Evolutionary conservation across 2,888 invertebrate species (phyloP), one percentile per base, ranked within the genome.

Genomic region (Calliopum simillimum): DNA sequence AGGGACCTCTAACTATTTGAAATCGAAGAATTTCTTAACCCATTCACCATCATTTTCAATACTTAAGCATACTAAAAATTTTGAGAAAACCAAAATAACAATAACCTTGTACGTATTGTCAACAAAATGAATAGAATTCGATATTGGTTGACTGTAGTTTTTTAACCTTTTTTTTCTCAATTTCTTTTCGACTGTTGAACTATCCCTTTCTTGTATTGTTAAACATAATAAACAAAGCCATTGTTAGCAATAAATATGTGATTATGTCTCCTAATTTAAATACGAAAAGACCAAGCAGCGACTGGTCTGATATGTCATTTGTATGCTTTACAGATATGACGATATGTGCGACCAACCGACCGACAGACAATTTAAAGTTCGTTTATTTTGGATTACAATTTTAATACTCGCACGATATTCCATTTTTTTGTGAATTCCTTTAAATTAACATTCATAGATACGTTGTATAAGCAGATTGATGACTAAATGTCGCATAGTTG

Each of bases 221-320:
- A 16, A 55, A 65, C 21, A 55, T 44, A 2, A 44, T 23, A 43
- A 55, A 55, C n/a, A 53, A 25, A 65, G 14, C 6, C 25, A 65
- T 65, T 65, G 65, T 65, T 55, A 55, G 53, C 55, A 65, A 46
- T 65, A 65, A 65, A 21, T 55, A 55, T 65, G 43, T 55, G 55
- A 55, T 65, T 65, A 55, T 65, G 41, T 53, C 44, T 55, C 8
- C 55, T 65, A 44, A 65, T 65, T 65, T 65, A 55, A 65, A 55
- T 55, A 43, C 23, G 46, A 65, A 47, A 33, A 33, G 33, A 33
- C 33, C 33, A 33, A 23, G 16, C 41, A 21, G 25, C 13, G 47
- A 23, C 11, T 14, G 46, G 47, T 62, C 47, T n/a, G n/a, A n/a
- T n/a, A 33, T 33, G n/a, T 49, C 33, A 25, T 47, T 62, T 3